These are phyloP conservation scores for Zenarchopterus dispar DNA, from an alignment of 2,797 vertebrate species.

Conservation along the genomic window DNA sequence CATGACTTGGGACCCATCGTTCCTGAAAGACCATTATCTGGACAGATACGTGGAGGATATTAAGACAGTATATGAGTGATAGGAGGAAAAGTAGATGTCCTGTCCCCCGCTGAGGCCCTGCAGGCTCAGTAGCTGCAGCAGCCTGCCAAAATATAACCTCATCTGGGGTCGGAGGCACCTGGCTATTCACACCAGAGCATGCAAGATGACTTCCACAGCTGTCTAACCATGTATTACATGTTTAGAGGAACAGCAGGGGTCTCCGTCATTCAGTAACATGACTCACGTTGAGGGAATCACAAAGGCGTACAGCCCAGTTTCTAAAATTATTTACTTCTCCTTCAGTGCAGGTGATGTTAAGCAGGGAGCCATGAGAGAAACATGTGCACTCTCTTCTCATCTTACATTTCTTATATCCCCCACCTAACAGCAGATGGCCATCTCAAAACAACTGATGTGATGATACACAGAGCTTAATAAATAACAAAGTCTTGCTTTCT, in stretches of 20 bases:
- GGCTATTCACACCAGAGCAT: constrained; percentile 73
- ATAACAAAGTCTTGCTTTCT: constrained; percentile 8
- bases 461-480: constrained; percentile 13
- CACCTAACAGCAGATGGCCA: constrained; percentile 23
- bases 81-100: constrained; percentile 69
- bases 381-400: constrained; percentile 34
- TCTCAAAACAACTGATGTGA: constrained; percentile 24
- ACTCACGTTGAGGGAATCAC: constrained; percentile 67
- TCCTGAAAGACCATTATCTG: constrained; percentile 46
- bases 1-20: constrained; percentile 17
- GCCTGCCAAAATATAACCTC: constrained; percentile 79
- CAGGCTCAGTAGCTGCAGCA: constrained; percentile 73
- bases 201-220: constrained; percentile 74
- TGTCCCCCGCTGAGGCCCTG: constrained; percentile 65
- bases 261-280: constrained; percentile 77
- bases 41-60: constrained; percentile 37
- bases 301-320: constrained; percentile 47
- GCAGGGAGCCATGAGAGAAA: constrained; percentile 48
- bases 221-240: constrained; percentile 73
- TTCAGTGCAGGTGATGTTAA: constrained; percentile 68
- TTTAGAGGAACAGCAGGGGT: constrained; percentile 73
- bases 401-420: constrained; percentile 20
- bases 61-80: constrained; percentile 62
- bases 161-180: constrained; percentile 72
- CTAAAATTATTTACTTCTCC: constrained; percentile 64